Percentiles rank a stretch among this genome's conserved stretches.
Conservation (phyloP, 2,888 invertebrate species). For the Drosophila affinis region DNA sequence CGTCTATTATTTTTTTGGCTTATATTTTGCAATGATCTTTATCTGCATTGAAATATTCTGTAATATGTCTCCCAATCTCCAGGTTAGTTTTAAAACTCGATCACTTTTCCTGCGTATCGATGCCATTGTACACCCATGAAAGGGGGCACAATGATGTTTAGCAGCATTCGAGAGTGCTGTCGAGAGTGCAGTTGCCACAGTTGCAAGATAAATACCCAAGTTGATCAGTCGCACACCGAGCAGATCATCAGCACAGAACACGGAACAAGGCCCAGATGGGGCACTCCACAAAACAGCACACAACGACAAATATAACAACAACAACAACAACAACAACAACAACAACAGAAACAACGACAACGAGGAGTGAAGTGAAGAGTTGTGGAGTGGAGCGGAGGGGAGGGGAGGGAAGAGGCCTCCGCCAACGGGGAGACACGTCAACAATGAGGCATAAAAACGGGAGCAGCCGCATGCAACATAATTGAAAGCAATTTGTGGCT, state of each 20-base stretch:
- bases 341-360: neutral
- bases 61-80: too few relatives aligned
- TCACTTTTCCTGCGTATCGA: slow-evolving; percentile 14
- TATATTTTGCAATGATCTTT: too few relatives aligned
- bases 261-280: slow-evolving; percentile 46
- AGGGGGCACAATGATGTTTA: slow-evolving; percentile 22
- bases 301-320: neutral
- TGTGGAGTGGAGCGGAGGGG: neutral
- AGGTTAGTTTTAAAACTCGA: neutral
- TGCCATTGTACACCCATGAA: slow-evolving; percentile 35
- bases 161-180: slow-evolving; percentile 35
- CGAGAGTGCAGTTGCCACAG: slow-evolving; percentile 62
- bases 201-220: slow-evolving; percentile 64
- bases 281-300: neutral
- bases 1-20: too few relatives aligned
- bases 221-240: slow-evolving; percentile 63
- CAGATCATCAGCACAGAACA: slow-evolving; percentile 68
- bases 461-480: slow-evolving; percentile 74
- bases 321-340: neutral
- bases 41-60: too few relatives aligned
- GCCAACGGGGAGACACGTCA: slow-evolving; percentile 72
- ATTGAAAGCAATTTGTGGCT: slow-evolving; percentile 78
- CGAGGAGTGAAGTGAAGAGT: neutral
- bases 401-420: slow-evolving; percentile 37
- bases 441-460: slow-evolving; percentile 72